These are phyloP conservation scores for Ephydatia muelleri DNA, from an alignment of 37 sponge, comb jelly and placozoan species.

Conservation along the genomic window DNA sequence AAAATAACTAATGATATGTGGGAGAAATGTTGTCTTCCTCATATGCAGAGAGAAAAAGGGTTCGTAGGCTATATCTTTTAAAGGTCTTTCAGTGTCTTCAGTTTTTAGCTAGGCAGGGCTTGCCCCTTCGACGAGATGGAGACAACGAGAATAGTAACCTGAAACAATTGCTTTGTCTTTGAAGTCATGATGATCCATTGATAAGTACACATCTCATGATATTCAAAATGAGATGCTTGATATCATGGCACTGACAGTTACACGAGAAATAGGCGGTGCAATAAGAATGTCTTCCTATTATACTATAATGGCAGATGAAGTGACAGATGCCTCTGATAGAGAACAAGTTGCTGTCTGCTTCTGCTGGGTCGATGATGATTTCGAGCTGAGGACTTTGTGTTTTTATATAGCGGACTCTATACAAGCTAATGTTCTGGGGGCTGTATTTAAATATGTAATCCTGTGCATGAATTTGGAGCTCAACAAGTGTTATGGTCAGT, in stretches of 20 bases:
- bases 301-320: slow-evolving; percentile 42
- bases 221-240: slow-evolving; percentile 31
- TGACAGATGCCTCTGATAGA: slow-evolving; percentile 43
- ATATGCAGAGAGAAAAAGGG: slow-evolving; percentile 14
- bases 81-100: slow-evolving; percentile 26
- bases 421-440: slow-evolving; percentile 13
- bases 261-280: slow-evolving; percentile 19
- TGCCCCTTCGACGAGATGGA: slow-evolving; percentile 30
- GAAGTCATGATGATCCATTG: slow-evolving; percentile 17
- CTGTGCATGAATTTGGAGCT: slow-evolving; percentile 29
- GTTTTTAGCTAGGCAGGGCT: slow-evolving; percentile 40
- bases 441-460: slow-evolving; percentile 41
- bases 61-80: slow-evolving; percentile 10
- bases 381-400: slow-evolving; percentile 44
- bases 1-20: slow-evolving; percentile 42
- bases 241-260: slow-evolving; percentile 23
- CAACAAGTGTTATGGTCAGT: slow-evolving; percentile 45
- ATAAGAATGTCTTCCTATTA: slow-evolving; percentile 14
- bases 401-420: slow-evolving; percentile 26
- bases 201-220: slow-evolving; percentile 21
- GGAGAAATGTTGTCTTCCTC: slow-evolving; percentile 46
- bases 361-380: slow-evolving; percentile 15
- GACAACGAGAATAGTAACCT: slow-evolving; percentile 26
- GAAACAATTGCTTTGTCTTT: slow-evolving; percentile 26
- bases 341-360: slow-evolving; percentile 52